Evolutionary conservation across 2,888 invertebrate genomes (phyloP).

Genomic region (Eilema caniola): DNA sequence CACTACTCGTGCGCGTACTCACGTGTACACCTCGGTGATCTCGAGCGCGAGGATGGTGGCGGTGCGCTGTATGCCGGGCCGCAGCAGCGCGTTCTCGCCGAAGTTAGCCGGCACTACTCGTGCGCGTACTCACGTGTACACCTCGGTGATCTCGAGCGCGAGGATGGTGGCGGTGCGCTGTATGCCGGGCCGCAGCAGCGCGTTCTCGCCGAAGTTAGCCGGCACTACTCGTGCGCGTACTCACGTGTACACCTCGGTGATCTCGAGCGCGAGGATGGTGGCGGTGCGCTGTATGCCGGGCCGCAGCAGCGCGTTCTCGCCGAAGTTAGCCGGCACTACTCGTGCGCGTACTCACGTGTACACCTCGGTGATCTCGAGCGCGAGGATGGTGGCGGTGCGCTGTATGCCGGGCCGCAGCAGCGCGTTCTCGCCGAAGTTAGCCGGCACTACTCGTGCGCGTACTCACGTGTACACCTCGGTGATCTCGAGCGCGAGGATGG

Average conservation of each 20-base stretch:
- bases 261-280: slow-evolving; percentile 87
- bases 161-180: slow-evolving; percentile 83
- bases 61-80: slow-evolving; percentile 77
- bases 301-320: slow-evolving; percentile 85
- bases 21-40: slow-evolving; percentile 86
- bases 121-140: slow-evolving; percentile 78
- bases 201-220: slow-evolving; percentile 85
- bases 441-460: too few species aligned
- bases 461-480: slow-evolving; percentile 84
- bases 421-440: slow-evolving; percentile 86
- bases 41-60: slow-evolving; percentile 87
- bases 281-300: slow-evolving; percentile 80
- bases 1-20: too few species aligned
- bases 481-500: slow-evolving; percentile 87
- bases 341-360: slow-evolving; percentile 76
- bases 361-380: slow-evolving; percentile 87
- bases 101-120: slow-evolving; percentile 71
- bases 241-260: slow-evolving; percentile 86
- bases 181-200: slow-evolving; percentile 80
- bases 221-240: too few species aligned
- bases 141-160: slow-evolving; percentile 87
- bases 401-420: slow-evolving; percentile 80
- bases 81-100: slow-evolving; percentile 86
- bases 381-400: slow-evolving; percentile 84
- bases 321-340: slow-evolving; percentile 77